These are phyloP conservation scores for Xyrichtys novacula DNA, from an alignment of 2,797 vertebrate genomes.

Conservation along the genomic window DNA sequence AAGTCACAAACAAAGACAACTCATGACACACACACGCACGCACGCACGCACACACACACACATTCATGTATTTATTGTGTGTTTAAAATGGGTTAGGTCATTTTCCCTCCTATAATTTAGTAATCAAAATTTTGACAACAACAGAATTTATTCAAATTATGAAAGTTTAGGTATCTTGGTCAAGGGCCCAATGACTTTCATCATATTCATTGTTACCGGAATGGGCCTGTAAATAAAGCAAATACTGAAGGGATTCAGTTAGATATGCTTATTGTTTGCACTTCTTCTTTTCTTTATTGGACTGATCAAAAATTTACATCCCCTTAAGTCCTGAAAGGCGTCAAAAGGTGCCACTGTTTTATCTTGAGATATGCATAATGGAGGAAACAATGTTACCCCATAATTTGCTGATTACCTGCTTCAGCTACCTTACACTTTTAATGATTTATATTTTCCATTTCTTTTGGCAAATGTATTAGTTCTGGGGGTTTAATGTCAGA, in stretches of 20 bases:
- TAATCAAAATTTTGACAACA: slow-evolving; percentile 36
- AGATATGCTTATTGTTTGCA: background rate
- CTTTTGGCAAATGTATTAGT: too few species aligned
- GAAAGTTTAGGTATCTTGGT: slow-evolving; percentile 60
- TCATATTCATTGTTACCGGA: slow-evolving; percentile 9
- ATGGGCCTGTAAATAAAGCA: background rate
- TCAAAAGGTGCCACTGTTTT: too few species aligned
- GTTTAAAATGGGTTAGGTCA: slow-evolving; percentile 27
- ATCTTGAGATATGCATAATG: too few species aligned
- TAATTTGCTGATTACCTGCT: too few species aligned
- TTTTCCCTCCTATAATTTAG: slow-evolving; percentile 57
- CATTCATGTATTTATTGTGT: slow-evolving; percentile 24
- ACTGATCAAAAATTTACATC: too few species aligned
- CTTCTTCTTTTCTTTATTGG: background rate
- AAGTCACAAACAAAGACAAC: slow-evolving; percentile 63
- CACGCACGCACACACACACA: slow-evolving; percentile 21
- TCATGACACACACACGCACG: slow-evolving; percentile 20
- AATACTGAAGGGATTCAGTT: background rate
- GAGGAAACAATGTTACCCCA: too few species aligned
- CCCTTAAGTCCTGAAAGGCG: too few species aligned
- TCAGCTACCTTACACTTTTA: too few species aligned
- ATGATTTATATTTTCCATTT: too few species aligned
- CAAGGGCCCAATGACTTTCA: slow-evolving; percentile 54
- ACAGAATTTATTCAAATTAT: slow-evolving; percentile 41
- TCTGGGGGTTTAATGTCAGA: too few species aligned